Percentiles rank a stretch among this genome's conserved stretches.
phyloP scores from a whole-genome alignment of 64 coral and sea anemone species.

The Acropora yongei region DNA sequence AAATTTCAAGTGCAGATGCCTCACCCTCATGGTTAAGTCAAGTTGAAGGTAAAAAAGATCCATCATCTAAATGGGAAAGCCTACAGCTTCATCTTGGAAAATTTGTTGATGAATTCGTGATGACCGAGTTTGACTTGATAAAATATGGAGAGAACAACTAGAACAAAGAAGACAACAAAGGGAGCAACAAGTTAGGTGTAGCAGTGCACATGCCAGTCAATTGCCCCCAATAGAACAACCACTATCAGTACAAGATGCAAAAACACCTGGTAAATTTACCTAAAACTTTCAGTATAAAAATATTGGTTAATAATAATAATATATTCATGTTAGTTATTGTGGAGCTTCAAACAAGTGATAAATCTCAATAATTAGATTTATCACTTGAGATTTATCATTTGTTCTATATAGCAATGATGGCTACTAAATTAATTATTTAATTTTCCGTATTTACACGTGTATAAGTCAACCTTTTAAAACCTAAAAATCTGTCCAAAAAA shows the following conservation, averaged over 20 bases:
- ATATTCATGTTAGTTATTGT: neutral
- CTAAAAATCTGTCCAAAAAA: no score
- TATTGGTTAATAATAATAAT: no score
- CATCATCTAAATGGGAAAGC: neutral
- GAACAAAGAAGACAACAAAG: constrained; percentile 39
- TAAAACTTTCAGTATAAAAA: no score
- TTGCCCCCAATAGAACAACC: no score
- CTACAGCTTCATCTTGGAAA: constrained; percentile 31
- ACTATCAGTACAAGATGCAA: neutral
- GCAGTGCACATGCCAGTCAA: neutral
- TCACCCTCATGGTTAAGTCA: neutral
- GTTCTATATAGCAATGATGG: neutral
- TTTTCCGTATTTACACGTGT: neutral
- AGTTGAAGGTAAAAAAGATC: neutral
- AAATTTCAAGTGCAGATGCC: neutral
- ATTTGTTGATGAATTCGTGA: constrained; percentile 54
- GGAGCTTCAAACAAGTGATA: no score
- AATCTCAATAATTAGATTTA: neutral
- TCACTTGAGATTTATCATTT: neutral
- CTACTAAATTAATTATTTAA: neutral
- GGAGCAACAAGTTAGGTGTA: neutral
- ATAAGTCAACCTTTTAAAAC: no score
- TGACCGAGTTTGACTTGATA: constrained; percentile 60
- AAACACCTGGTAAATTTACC: neutral
- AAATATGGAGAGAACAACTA: constrained; percentile 33